Conservation (phyloP, 2,113 vertebrate species). For the Thalassoma bifasciatum region DNA sequence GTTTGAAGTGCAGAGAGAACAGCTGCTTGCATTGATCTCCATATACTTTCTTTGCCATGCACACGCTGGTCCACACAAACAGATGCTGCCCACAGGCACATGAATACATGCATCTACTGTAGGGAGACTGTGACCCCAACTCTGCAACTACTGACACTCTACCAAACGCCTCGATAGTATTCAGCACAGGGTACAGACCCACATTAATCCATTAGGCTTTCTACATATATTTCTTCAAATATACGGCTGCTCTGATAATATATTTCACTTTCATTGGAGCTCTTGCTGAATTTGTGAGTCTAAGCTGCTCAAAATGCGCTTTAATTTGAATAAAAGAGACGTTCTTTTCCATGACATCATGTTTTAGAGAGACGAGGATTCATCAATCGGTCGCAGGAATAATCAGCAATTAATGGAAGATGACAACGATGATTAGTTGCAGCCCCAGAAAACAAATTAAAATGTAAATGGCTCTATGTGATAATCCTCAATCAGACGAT, state of each 20-base stretch:
- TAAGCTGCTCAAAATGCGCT: too few relatives aligned
- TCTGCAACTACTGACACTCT: background rate
- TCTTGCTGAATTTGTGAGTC: too few relatives aligned
- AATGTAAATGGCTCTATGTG: background rate
- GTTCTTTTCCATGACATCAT: constrained; percentile 4
- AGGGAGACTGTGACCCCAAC: constrained; percentile 28
- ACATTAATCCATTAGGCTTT: background rate
- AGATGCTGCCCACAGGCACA: constrained; percentile 73
- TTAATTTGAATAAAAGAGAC: background rate
- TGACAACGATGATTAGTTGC: background rate
- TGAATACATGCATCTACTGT: constrained; percentile 70
- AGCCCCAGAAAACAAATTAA: background rate
- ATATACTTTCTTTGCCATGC: constrained; percentile 73
- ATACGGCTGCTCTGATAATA: too few relatives aligned
- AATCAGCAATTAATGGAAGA: background rate
- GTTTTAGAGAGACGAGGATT: background rate
- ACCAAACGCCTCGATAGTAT: background rate
- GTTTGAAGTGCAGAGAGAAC: constrained; percentile 81
- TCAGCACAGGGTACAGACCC: background rate
- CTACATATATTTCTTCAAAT: too few relatives aligned
- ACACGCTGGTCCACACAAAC: constrained; percentile 46
- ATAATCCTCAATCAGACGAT: background rate
- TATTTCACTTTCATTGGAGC: too few relatives aligned
- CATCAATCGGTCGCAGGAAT: background rate
- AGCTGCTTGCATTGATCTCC: constrained; percentile 83